Conservation (phyloP, 1,140 invertebrate genomes). For the Maconellicoccus hirsutus region DNA sequence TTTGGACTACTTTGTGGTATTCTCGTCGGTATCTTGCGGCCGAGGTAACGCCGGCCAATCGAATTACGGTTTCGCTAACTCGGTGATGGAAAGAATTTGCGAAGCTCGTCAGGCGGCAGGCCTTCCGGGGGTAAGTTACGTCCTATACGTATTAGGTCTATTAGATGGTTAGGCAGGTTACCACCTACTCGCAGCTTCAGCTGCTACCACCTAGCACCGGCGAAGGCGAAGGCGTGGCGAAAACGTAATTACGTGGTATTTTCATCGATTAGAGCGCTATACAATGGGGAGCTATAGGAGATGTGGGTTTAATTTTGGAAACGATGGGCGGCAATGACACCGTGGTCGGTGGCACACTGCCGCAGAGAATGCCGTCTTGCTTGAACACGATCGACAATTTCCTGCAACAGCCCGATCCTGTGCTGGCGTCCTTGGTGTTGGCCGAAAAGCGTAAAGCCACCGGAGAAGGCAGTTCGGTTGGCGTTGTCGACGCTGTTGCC, state of each 20-base stretch:
- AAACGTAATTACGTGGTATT: too few relatives aligned
- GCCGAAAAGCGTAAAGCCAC: slow-evolving; percentile 54
- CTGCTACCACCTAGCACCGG: too few relatives aligned
- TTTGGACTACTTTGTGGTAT: slow-evolving; percentile 82
- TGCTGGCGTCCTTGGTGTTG: slow-evolving; percentile 68
- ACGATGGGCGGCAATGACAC: slow-evolving; percentile 77
- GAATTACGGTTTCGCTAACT: slow-evolving; percentile 94
- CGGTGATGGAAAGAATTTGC: slow-evolving; percentile 87
- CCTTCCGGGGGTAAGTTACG: slow-evolving; percentile 50
- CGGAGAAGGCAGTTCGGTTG: slow-evolving; percentile 37
- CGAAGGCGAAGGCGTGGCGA: too few relatives aligned
- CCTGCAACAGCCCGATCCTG: slow-evolving; percentile 73
- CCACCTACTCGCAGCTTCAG: too few relatives aligned
- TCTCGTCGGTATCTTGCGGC: slow-evolving; percentile 89
- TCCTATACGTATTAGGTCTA: neutral
- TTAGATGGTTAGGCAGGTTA: too few relatives aligned
- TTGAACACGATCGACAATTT: slow-evolving; percentile 73
- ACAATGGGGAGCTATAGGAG: slow-evolving; percentile 96
- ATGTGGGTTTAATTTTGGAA: slow-evolving; percentile 84
- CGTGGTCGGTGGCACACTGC: slow-evolving; percentile 81
- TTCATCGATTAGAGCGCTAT: slow-evolving; percentile 55
- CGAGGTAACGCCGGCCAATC: slow-evolving; percentile 88
- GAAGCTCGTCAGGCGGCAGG: slow-evolving; percentile 69
- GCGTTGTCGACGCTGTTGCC: slow-evolving; percentile 58
- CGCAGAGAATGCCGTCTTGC: slow-evolving; percentile 83